Conservation (phyloP, 2,113 vertebrate genomes). For the Gobiocypris rarus region DNA sequence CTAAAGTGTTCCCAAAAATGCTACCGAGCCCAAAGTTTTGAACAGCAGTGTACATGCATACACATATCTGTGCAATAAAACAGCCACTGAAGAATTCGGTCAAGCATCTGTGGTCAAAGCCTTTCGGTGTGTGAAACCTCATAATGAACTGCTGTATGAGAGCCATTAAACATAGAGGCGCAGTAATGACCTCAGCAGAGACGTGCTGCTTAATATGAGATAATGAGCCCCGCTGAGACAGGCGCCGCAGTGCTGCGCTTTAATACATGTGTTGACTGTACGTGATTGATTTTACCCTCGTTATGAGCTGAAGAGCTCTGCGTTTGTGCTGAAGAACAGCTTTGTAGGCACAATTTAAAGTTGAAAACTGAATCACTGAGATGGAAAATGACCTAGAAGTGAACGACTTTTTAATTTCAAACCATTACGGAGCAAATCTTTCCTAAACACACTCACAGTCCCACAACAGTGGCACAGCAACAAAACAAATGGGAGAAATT, state of each 20-base stretch:
- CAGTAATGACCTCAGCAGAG: background rate
- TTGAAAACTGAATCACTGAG: background rate
- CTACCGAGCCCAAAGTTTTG: too few species aligned
- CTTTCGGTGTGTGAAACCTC: background rate
- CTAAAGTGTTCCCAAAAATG: too few species aligned
- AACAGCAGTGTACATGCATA: background rate
- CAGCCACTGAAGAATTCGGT: background rate
- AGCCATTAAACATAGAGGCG: background rate
- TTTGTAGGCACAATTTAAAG: background rate
- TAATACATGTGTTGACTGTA: conserved; percentile 47
- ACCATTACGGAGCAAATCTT: conserved; percentile 3
- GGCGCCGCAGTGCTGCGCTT: background rate
- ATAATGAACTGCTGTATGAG: background rate
- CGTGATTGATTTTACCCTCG: conserved; percentile 48
- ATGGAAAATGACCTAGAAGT: background rate
- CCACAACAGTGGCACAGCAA: background rate
- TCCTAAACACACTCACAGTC: background rate
- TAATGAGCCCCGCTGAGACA: conserved; percentile 53
- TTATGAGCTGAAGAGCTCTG: conserved; percentile 21
- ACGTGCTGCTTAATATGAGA: conserved; percentile 50
- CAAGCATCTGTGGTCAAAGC: background rate
- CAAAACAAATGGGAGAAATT: background rate
- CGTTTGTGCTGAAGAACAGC: background rate
- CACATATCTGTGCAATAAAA: background rate
- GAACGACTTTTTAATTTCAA: background rate